These are phyloP conservation scores for Pelodytes ibericus DNA, from an alignment of 2,797 vertebrate species.

Conservation along the genomic window DNA sequence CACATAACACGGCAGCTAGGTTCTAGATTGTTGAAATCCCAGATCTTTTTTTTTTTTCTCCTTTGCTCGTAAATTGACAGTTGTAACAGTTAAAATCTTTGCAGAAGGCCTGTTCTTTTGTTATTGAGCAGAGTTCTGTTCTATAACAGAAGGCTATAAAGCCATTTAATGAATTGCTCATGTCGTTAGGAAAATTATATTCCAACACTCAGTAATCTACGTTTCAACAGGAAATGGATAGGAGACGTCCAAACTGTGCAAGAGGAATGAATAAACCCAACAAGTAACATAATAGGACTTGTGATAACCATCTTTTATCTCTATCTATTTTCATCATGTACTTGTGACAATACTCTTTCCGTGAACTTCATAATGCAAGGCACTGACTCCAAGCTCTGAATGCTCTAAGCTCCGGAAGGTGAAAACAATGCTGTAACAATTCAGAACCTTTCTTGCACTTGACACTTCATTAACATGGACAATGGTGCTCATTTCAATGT, in stretches of 20 bases:
- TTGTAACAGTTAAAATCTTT: constrained; percentile 33
- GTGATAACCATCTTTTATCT: constrained; percentile 19
- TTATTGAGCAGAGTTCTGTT: constrained; percentile 47
- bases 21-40: constrained; percentile 16
- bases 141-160: constrained; percentile 51
- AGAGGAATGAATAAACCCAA: constrained; percentile 37
- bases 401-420: background rate
- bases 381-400: background rate
- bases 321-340: constrained; percentile 35
- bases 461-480: background rate
- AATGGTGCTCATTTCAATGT: background rate
- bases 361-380: constrained; percentile 1
- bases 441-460: background rate
- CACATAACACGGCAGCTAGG: constrained; percentile 10
- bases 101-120: constrained; percentile 47
- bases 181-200: constrained; percentile 36
- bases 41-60: background rate
- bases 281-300: constrained; percentile 34
- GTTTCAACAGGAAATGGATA: constrained; percentile 46
- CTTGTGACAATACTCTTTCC: background rate
- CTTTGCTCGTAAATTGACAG: constrained; percentile 34
- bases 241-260: constrained; percentile 35
- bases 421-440: background rate
- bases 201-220: constrained; percentile 36
- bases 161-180: constrained; percentile 44